These are phyloP conservation scores for Linyphia triangularis DNA, from an alignment of 2,888 invertebrate genomes.

Conservation along the genomic window DNA sequence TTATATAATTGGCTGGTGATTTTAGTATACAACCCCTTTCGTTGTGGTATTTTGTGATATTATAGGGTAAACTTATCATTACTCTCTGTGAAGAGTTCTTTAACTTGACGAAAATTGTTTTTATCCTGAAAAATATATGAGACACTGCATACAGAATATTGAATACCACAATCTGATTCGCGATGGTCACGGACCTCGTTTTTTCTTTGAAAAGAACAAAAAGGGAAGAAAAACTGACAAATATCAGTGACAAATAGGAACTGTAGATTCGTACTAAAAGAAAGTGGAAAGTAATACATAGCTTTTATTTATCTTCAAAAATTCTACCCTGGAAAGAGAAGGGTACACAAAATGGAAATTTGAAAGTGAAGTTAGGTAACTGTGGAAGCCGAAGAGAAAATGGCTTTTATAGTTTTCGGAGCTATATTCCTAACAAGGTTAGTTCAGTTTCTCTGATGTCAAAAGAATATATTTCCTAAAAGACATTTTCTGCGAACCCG, in stretches of 20 bases:
- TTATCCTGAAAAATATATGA: not conserved
- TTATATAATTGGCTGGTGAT: no score
- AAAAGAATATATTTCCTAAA: conserved; percentile 54
- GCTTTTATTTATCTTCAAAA: conserved; percentile 35
- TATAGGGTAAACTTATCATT: no score
- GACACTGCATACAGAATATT: not conserved
- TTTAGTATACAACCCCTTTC: no score
- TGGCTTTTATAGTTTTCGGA: conserved; percentile 41
- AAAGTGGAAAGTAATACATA: conserved; percentile 49
- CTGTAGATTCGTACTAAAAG: conserved; percentile 21
- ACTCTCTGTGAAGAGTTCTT: no score
- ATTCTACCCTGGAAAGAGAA: not conserved
- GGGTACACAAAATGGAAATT: conserved; percentile 36
- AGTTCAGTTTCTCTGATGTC: conserved; percentile 39
- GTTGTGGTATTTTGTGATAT: no score
- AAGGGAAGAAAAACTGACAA: not conserved
- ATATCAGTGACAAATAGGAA: conserved; percentile 24
- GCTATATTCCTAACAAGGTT: conserved; percentile 56
- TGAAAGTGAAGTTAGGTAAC: conserved; percentile 45
- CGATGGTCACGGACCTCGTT: not conserved
- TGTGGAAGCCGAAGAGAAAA: conserved; percentile 30
- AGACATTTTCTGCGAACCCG: conserved; percentile 34
- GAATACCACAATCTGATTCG: not conserved
- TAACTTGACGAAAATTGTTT: not conserved
- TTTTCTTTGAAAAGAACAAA: not conserved